A percentile compares a stretch with the other conserved stretches of the same genome.
phyloP scores from a whole-genome alignment of 2,888 invertebrate genomes.

The Abrostola tripartita region DNA sequence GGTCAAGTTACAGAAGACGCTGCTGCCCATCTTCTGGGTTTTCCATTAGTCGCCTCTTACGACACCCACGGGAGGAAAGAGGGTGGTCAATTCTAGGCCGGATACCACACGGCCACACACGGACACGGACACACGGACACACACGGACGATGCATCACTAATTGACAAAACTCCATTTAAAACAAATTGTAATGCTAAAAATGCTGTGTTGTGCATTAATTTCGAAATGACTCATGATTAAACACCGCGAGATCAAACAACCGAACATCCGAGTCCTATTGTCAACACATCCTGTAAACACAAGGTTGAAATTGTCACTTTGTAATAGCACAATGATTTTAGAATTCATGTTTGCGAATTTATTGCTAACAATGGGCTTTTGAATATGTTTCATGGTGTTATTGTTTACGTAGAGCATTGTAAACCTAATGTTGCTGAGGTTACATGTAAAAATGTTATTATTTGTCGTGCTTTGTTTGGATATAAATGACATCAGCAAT shows the following conservation, averaged over 20 bases:
- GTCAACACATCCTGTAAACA: conserved; percentile 47
- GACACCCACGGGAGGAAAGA: no score
- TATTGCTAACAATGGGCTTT: conserved; percentile 41
- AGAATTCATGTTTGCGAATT: conserved; percentile 40
- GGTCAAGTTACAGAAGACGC: no score
- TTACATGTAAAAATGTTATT: conserved; percentile 6
- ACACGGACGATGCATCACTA: no score
- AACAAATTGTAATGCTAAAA: conserved; percentile 7
- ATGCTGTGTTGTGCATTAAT: conserved; percentile 7
- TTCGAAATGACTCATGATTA: conserved; percentile 43
- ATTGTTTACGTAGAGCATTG: conserved; percentile 27
- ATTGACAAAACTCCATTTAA: neutral
- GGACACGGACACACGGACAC: no score
- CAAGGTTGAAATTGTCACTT: conserved; percentile 49
- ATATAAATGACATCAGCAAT: neutral
- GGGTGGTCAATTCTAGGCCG: no score
- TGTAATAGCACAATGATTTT: conserved; percentile 44
- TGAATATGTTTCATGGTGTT: conserved; percentile 28
- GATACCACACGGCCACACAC: no score
- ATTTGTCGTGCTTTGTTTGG: neutral
- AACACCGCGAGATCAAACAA: conserved; percentile 45
- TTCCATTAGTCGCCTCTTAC: no score
- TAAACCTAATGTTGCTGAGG: conserved; percentile 1
- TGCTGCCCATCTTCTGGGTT: no score
- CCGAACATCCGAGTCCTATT: conserved; percentile 54